A percentile compares a stretch with the other conserved stretches of the same genome.
phyloP scores from a whole-genome alignment of 2,113 vertebrate genomes.

The Coryphaenoides rupestris region DNA sequence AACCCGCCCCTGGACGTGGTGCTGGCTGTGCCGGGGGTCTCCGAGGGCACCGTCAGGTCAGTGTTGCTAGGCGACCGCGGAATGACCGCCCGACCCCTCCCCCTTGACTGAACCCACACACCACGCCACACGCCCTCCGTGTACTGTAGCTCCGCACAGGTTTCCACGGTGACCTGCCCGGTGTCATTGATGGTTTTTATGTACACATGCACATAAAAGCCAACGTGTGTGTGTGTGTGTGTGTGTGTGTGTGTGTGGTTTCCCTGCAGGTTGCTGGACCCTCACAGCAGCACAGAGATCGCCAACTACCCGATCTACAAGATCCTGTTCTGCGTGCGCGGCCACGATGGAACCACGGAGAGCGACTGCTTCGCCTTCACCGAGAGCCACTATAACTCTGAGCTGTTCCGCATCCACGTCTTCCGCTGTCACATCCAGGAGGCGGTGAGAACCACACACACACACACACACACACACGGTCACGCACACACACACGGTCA shows the following conservation, averaged over 20 bases:
- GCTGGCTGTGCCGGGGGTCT: constrained; percentile 93
- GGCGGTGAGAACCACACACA: constrained; percentile 79
- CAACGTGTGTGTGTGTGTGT: not conserved
- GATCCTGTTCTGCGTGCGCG: constrained; percentile 96
- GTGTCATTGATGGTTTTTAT: too few relatives aligned
- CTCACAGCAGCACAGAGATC: constrained; percentile 90
- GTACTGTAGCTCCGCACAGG: not conserved
- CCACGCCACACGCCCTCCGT: too few relatives aligned
- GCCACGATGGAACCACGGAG: constrained; percentile 92
- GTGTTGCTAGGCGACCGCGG: too few relatives aligned
- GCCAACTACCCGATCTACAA: constrained; percentile 98
- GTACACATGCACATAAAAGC: too few relatives aligned
- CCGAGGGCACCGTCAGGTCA: constrained; percentile 95
- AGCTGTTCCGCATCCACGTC: constrained; percentile 98
- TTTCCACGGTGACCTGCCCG: too few relatives aligned
- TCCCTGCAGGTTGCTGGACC: constrained; percentile 85
- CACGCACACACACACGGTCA: not conserved
- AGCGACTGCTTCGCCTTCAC: constrained; percentile 99
- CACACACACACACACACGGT: not conserved
- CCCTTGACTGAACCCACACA: too few relatives aligned
- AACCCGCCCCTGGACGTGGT: constrained; percentile 91
- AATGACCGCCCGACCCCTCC: too few relatives aligned
- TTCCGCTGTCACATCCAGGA: constrained; percentile 98
- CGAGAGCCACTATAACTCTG: constrained; percentile 96
- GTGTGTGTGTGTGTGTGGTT: not conserved